Conservation (phyloP, 2,888 invertebrate genomes). For the Diploptera punctata region DNA sequence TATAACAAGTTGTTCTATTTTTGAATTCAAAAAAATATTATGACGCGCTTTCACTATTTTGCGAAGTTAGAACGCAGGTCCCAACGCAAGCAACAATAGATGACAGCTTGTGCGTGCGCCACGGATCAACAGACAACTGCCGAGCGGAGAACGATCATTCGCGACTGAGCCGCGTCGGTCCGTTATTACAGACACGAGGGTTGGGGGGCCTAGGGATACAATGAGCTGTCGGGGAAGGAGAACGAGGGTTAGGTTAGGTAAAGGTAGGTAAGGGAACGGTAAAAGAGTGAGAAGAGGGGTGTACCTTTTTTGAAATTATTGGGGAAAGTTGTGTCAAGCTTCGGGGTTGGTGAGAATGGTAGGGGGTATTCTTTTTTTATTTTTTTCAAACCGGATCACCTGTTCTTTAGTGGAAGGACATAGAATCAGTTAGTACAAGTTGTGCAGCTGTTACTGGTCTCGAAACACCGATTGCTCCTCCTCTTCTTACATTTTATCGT, state of each 20-base stretch:
- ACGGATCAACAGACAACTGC: slow-evolving; percentile 16
- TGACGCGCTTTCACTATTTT: slow-evolving; percentile 6
- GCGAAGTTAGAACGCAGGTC: slow-evolving; percentile 15
- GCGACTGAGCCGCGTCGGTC: slow-evolving; percentile 23
- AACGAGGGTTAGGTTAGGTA: slow-evolving; percentile 19
- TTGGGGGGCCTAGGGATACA: slow-evolving; percentile 8
- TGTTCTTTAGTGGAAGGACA: neutral
- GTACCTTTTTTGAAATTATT: neutral
- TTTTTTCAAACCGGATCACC: slow-evolving; percentile 21
- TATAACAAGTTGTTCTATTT: no score
- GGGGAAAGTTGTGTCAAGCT: slow-evolving; percentile 21
- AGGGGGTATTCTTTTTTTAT: neutral
- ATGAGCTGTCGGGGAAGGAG: slow-evolving; percentile 4
- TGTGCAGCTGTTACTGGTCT: slow-evolving; percentile 2
- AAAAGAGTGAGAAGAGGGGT: neutral
- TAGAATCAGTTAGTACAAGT: neutral
- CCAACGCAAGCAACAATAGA: slow-evolving; percentile 16
- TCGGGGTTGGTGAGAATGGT: neutral
- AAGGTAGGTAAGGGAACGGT: slow-evolving; percentile 14
- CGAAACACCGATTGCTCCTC: neutral
- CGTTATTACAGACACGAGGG: slow-evolving; percentile 22
- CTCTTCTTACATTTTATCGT: no score
- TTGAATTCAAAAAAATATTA: no score
- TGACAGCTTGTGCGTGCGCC: slow-evolving; percentile 2
- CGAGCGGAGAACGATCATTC: slow-evolving; percentile 12